phyloP scores from a whole-genome alignment of 2,113 vertebrate genomes.

The Lathamus discolor region DNA sequence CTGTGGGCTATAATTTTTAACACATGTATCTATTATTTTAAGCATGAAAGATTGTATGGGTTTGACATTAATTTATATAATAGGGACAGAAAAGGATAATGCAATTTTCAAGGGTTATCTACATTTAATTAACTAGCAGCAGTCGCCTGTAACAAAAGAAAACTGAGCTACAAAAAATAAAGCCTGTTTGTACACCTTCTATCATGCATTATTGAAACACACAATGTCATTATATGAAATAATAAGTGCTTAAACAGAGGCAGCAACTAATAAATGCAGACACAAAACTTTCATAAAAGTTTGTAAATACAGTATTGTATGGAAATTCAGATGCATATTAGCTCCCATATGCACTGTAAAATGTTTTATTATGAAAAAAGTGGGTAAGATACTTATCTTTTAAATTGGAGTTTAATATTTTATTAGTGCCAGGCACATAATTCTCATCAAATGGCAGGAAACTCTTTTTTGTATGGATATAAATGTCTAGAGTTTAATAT shows the following conservation, averaged over 20 bases:
- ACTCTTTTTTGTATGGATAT: constrained; percentile 83
- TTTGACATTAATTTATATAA: constrained; percentile 83
- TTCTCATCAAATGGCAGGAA: constrained; percentile 87
- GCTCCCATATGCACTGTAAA: constrained; percentile 77
- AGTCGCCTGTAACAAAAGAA: constrained; percentile 67
- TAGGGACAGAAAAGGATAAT: constrained; percentile 73
- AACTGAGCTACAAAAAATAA: constrained; percentile 52
- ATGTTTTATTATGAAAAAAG: constrained; percentile 87
- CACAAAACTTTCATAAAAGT: constrained; percentile 81
- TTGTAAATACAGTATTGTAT: constrained; percentile 86
- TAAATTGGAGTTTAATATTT: constrained; percentile 95
- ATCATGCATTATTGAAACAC: constrained; percentile 73
- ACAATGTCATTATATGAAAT: constrained; percentile 66
- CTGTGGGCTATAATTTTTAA: constrained; percentile 76
- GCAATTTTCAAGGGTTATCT: constrained; percentile 72
- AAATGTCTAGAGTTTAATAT: constrained; percentile 88
- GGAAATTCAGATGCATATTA: constrained; percentile 80
- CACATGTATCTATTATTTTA: constrained; percentile 79
- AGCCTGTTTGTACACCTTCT: constrained; percentile 66
- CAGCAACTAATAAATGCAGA: constrained; percentile 67
- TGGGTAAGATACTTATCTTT: constrained; percentile 88
- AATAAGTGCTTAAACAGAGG: constrained; percentile 63
- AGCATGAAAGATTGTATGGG: constrained; percentile 72
- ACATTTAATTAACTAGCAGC: constrained; percentile 76
- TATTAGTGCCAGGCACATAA: constrained; percentile 86